These are phyloP conservation scores for Cerceris ruficornis DNA, from an alignment of 2,888 invertebrate genomes.

Conservation along the genomic window DNA sequence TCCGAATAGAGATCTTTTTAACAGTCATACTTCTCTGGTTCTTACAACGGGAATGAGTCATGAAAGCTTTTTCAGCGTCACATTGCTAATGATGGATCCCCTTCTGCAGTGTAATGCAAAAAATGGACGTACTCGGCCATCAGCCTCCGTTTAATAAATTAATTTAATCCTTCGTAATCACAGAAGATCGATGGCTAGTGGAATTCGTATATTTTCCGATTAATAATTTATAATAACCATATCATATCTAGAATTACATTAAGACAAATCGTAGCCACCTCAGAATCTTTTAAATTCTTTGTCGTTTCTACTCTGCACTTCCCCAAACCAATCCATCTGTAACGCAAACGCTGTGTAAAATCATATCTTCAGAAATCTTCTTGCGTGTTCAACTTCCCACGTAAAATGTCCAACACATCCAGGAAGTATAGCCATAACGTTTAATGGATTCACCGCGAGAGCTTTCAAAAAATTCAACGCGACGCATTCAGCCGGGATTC, in stretches of 20 bases:
- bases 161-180: conserved; percentile 16
- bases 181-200: too few species aligned
- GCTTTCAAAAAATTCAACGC: background rate
- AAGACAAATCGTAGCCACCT: too few species aligned
- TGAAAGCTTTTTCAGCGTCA: conserved; percentile 23
- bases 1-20: background rate
- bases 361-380: too few species aligned
- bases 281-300: too few species aligned
- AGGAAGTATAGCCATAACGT: background rate
- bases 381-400: too few species aligned
- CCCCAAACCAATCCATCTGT: too few species aligned
- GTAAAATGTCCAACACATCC: too few species aligned
- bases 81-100: conserved; percentile 5
- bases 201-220: too few species aligned
- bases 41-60: conserved; percentile 34
- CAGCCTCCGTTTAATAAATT: conserved; percentile 39
- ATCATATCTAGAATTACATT: too few species aligned
- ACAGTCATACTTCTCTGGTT: conserved; percentile 6
- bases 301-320: too few species aligned
- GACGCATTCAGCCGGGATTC: background rate
- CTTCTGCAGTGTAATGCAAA: conserved; percentile 40
- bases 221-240: too few species aligned
- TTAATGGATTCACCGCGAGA: background rate
- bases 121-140: conserved; percentile 2
- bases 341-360: too few species aligned